A percentile compares a stretch with the other conserved stretches of the same genome.
Conservation (phyloP, 2,888 invertebrate genomes). For the Epirrhoe alternata region DNA sequence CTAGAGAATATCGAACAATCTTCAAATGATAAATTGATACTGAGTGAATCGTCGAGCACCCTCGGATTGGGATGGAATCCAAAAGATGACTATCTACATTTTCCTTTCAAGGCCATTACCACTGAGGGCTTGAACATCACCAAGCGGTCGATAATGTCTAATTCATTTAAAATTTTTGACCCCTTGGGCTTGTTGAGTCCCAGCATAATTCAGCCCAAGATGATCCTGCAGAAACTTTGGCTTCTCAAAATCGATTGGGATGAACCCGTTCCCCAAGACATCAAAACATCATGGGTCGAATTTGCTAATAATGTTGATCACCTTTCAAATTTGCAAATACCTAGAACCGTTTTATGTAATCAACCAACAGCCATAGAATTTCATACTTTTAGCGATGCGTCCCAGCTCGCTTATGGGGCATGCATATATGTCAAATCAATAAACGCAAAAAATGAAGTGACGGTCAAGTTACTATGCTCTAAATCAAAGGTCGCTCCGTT, state of each 20-base stretch:
- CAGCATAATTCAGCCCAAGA: constrained; percentile 30
- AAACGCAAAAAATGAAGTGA: constrained; percentile 1
- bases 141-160: constrained; percentile 37
- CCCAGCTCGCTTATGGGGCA: constrained; percentile 46
- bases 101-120: constrained; percentile 35
- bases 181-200: constrained; percentile 34
- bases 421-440: constrained; percentile 47
- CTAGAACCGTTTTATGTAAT: constrained; percentile 41
- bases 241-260: constrained; percentile 33
- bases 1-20: constrained; percentile 22
- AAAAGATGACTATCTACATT: constrained; percentile 31
- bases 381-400: constrained; percentile 50
- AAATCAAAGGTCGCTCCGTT: background rate
- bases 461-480: background rate
- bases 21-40: constrained; percentile 32
- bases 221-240: constrained; percentile 39
- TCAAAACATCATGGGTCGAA: constrained; percentile 37
- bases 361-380: constrained; percentile 41
- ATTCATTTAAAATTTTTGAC: constrained; percentile 40
- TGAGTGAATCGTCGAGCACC: constrained; percentile 43
- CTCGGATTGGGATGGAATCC: constrained; percentile 39
- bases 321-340: constrained; percentile 34
- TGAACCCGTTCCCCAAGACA: constrained; percentile 38
- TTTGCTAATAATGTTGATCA: constrained; percentile 31
- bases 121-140: constrained; percentile 11